Percentiles rank a stretch among this genome's conserved stretches.
Conservation (phyloP, 2,113 vertebrate genomes). For the Urocolius indicus region DNA sequence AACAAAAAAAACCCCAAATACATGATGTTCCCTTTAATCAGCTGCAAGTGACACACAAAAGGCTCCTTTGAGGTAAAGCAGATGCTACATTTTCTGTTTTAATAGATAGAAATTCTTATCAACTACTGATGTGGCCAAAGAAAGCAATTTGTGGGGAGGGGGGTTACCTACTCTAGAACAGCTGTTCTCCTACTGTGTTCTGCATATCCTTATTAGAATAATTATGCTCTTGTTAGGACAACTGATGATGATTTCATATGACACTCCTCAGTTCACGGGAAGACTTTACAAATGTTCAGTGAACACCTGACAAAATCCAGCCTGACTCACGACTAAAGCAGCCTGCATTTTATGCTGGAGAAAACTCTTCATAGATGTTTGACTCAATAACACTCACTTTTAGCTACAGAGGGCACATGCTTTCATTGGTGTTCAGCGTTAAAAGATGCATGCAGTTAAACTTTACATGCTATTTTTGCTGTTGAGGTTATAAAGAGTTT, state of each 20-base stretch:
- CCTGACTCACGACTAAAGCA: constrained; percentile 67
- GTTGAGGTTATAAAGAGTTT: not conserved
- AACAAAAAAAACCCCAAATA: not conserved
- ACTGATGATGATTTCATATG: constrained; percentile 50
- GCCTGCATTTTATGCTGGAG: constrained; percentile 35
- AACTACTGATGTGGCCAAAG: not conserved
- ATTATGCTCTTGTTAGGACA: constrained; percentile 37
- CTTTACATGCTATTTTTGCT: not conserved
- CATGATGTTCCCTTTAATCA: not conserved
- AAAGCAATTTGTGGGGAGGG: not conserved
- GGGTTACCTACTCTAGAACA: not conserved
- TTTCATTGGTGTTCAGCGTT: not conserved
- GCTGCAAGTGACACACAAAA: not conserved
- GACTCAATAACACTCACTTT: not conserved
- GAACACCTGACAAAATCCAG: constrained; percentile 68
- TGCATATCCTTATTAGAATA: not conserved
- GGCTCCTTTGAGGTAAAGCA: not conserved
- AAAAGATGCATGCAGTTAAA: not conserved
- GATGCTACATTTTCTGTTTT: not conserved
- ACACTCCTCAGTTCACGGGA: constrained; percentile 34
- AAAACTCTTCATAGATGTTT: not conserved
- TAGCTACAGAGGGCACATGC: not conserved
- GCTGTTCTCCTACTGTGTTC: constrained; percentile 13
- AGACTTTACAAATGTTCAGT: constrained; percentile 60
- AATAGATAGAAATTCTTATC: constrained; percentile 5